A percentile compares a stretch with the other conserved stretches of the same genome.
Evolutionary conservation across 1,140 invertebrate genomes (phyloP).

Genomic region (Leptinotarsa defecta): DNA sequence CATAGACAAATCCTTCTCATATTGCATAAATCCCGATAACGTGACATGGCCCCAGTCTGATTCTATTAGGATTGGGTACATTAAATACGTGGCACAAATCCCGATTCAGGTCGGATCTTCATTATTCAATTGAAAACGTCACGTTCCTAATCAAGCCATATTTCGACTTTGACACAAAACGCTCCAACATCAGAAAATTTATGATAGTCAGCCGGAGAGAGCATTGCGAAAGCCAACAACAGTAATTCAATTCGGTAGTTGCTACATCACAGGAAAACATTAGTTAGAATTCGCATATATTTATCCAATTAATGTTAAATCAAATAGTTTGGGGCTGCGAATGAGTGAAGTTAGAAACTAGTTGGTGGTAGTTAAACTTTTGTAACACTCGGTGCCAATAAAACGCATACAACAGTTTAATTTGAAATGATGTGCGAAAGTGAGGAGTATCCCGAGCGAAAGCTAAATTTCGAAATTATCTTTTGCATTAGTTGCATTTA

Average conservation of each 20-base stretch:
- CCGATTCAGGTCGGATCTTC: constrained; percentile 12
- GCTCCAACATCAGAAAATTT: neutral
- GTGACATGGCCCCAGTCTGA: neutral
- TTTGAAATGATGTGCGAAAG: neutral
- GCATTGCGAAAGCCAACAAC: neutral
- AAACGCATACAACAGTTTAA: neutral
- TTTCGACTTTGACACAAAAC: neutral
- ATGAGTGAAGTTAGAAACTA: neutral
- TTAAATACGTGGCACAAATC: constrained; percentile 2
- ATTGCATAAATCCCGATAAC: constrained; percentile 7
- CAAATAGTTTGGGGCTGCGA: neutral
- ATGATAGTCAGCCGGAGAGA: neutral
- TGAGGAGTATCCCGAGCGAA: neutral
- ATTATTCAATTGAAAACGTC: constrained; percentile 12
- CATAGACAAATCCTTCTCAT: neutral
- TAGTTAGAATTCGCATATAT: neutral
- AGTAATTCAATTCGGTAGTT: neutral
- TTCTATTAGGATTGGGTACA: constrained; percentile 16
- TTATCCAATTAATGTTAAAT: constrained; percentile 4
- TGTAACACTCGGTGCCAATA: neutral
- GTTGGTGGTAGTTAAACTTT: neutral
- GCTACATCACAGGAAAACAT: neutral
- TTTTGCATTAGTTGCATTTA: neutral
- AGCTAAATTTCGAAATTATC: neutral
- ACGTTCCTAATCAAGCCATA: neutral